Evolutionary conservation across 2,888 invertebrate species (phyloP), one percentile per base, ranked within the genome.

Genomic region (Podotricha telesiphe): DNA sequence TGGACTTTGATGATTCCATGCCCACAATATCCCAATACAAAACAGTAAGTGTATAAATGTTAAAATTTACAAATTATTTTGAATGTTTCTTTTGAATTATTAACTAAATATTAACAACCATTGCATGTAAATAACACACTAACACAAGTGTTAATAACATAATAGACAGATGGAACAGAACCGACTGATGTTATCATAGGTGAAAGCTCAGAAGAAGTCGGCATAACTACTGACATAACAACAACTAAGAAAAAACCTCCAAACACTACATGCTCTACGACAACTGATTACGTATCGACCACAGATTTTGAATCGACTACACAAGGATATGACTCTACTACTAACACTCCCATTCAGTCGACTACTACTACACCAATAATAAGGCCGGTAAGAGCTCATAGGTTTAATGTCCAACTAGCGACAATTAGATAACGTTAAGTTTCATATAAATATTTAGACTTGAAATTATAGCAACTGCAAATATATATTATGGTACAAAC

Each of bases 151-250:
- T 17, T 34, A 48, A 62, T 28, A 34, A 48, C 28, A 66, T 76
- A 70, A 37, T 76, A 76, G 74, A 70, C 61, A 22, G 20, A 45
- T 50, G 15, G 15, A 22, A 17, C 58, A 28, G n/a, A 47, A 64
- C 7, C 50, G 34, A 55, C 40, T 11, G 67, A 45, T n/a, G 66
- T 74, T 19, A 50, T 17, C n/a, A 71, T 22, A 37, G 59, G 58
- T 58, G 74, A 74, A 4, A 78, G 77, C 67, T 77, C 76, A 15
- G 78, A 79, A 34, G 79, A 79, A 56, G 62, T 63, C 3, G n/a
- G 19, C 40, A 3, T 61, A n/a, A 22, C 59, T 28, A 55, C 51
- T 50, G 48, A 20, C 0, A 17, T 55, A 42, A 7, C 28, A 4
- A 53, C 56, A 40, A 28, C 63, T 50, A 56, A 58, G 15, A 48